Conservation (phyloP, 2,888 invertebrate species). For the Lissonota sp. region DNA sequence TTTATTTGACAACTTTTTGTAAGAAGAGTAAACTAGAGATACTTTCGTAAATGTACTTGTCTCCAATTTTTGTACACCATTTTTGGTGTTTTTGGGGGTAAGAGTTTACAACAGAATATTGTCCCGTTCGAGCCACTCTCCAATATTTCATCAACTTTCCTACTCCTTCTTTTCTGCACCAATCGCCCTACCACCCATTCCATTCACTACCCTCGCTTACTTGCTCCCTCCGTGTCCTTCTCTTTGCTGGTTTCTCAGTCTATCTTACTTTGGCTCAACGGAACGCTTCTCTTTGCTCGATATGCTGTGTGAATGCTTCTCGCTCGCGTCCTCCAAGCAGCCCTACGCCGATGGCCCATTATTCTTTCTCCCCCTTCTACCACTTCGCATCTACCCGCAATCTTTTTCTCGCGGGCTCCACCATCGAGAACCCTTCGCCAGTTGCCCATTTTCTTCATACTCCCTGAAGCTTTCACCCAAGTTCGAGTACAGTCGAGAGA, state of each 20-base stretch:
- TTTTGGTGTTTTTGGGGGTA: no score
- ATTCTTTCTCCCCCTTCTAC: constrained; percentile 60
- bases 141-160: constrained; percentile 83
- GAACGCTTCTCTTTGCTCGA: constrained; percentile 24
- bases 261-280: constrained; percentile 25
- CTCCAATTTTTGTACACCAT: no score
- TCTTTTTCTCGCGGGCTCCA: constrained; percentile 33
- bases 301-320: constrained; percentile 34
- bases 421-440: constrained; percentile 12
- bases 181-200: constrained; percentile 28
- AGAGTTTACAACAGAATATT: constrained; percentile 82
- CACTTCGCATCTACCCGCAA: constrained; percentile 29
- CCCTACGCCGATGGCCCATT: constrained; percentile 60
- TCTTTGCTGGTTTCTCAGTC: background rate
- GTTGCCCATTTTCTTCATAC: constrained; percentile 24
- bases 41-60: no score
- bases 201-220: background rate
- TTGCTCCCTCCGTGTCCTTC: constrained; percentile 31
- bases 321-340: constrained; percentile 44
- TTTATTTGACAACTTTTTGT: no score
- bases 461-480: background rate
- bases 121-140: constrained; percentile 82
- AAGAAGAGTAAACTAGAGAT: no score
- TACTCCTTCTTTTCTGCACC: constrained; percentile 77
- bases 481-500: constrained; percentile 10